Percentiles rank a stretch among this genome's conserved stretches.
Evolutionary conservation across 2,113 vertebrate genomes (phyloP).

Genomic region (Bujurquina vittata): DNA sequence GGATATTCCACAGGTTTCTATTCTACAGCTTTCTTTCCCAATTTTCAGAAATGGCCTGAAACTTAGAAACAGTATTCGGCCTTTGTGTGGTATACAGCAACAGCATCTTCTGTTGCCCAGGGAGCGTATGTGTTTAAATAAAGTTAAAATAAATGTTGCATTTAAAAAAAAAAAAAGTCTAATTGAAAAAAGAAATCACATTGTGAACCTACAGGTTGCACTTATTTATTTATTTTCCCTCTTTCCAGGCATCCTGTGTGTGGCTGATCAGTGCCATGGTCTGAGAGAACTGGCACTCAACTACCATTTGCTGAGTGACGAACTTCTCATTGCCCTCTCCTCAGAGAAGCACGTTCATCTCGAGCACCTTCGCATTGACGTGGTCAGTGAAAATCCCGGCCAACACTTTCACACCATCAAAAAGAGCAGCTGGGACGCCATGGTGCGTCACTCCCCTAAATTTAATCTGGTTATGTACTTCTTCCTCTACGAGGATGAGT

Average conservation of each 20-base stretch:
- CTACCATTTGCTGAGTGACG: conserved; percentile 92
- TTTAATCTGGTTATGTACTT: conserved; percentile 98
- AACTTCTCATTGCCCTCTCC: conserved; percentile 91
- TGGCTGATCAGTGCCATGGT: conserved; percentile 94
- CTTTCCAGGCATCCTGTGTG: conserved; percentile 74
- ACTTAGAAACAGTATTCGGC: too few species aligned
- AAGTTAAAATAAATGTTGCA: too few species aligned
- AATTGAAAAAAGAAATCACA: too few species aligned
- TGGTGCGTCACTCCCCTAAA: conserved; percentile 95
- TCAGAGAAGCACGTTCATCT: conserved; percentile 94
- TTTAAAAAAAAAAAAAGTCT: too few species aligned
- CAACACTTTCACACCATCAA: conserved; percentile 95
- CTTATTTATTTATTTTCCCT: neutral
- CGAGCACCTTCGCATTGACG: conserved; percentile 96
- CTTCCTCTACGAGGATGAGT: conserved; percentile 96
- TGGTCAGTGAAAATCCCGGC: conserved; percentile 93
- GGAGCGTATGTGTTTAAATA: too few species aligned
- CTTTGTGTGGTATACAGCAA: too few species aligned
- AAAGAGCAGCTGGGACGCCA: conserved; percentile 98
- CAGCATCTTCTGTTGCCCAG: too few species aligned
- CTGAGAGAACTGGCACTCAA: conserved; percentile 94
- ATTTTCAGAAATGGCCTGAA: too few species aligned
- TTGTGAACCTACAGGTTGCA: neutral
- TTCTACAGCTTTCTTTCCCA: too few species aligned
- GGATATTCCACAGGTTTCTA: too few species aligned